Evolutionary conservation across 1,140 invertebrate genomes (phyloP), one percentile per base, ranked within the genome.

Genomic region (Ceratosolen fusciceps): DNA sequence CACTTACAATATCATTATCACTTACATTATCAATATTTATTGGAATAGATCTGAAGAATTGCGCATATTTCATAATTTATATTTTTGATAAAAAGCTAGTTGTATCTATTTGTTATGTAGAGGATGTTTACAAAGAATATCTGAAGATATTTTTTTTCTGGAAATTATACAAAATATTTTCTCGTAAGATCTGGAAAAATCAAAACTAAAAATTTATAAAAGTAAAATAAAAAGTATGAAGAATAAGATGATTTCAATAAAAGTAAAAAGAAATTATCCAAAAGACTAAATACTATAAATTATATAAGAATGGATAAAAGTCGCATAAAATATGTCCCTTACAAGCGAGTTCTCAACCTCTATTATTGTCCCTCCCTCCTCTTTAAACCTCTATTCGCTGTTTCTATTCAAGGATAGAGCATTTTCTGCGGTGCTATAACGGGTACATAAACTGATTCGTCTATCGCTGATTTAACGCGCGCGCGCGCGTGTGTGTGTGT

Each of bases 201-300:
- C 5, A 58, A 29, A 58, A 4, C 3, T 58, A 2, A 24, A 58
- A 58, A 58, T n/a, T 9, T 24, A 58, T 26, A 58, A 34, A 12
- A 62, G 34, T n/a, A n/a, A n/a, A n/a, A n/a, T 1, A 34, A 14
- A 34, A 62, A 5, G 14, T 34, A 62, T 31, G 19, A 34, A 62
- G n/a, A n/a, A n/a, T n/a, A n/a, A n/a, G 14, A 62, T 31, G 29
- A 62, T 31, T 16, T n/a, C n/a, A n/a, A n/a, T 31, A 34, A 34
- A 34, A 21, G 39, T 39, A 47, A 37, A 24, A 43, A 47, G 54
- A 81, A 82, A 82, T 82, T 7, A 14, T n/a, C 1, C 1, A 56
- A 5, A 56, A 21, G 5, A 82, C 79, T 74, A 78, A 82, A 67
- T 74, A 77, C 75, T 34, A 77, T 77, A 71, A 71, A 77, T 77